Conservation (phyloP, 2,797 vertebrate genomes). For the Anas georgica region DNA sequence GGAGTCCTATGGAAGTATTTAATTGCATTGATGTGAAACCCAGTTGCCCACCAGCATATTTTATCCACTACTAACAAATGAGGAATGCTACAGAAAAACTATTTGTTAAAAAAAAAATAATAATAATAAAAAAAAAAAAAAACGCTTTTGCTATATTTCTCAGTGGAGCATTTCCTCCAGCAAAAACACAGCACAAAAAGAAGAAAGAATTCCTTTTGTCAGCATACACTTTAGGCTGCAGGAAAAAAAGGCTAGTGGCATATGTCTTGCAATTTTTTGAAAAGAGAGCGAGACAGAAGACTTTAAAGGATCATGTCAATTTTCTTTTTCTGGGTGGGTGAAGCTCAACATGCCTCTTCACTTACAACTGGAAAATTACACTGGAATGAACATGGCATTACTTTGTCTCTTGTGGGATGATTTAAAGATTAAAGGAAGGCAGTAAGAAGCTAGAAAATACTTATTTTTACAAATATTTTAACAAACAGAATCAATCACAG, state of each 20-base stretch:
- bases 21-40: not conserved
- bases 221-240: not conserved
- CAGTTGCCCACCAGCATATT: not conserved
- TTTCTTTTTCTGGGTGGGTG: conserved; percentile 22
- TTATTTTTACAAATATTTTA: not conserved
- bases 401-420: not conserved
- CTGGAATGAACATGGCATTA: not conserved
- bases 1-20: not conserved
- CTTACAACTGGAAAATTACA: not conserved
- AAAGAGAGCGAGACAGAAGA: not conserved
- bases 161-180: not conserved
- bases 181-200: not conserved
- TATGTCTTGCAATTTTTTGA: conserved; percentile 34
- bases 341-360: not conserved
- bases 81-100: not conserved
- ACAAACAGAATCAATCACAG: not conserved
- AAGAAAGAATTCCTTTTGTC: conserved; percentile 31
- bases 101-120: not conserved
- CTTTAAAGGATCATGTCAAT: conserved; percentile 24
- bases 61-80: not conserved
- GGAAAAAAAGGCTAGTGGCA: conserved; percentile 13
- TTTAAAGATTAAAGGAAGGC: not conserved
- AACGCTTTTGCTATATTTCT: not conserved
- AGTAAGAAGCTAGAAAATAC: not conserved
- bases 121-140: not conserved